Evolutionary conservation across 2,797 vertebrate genomes (phyloP), one percentile per base, ranked within the genome.

Genomic region (Ceryle rudis): DNA sequence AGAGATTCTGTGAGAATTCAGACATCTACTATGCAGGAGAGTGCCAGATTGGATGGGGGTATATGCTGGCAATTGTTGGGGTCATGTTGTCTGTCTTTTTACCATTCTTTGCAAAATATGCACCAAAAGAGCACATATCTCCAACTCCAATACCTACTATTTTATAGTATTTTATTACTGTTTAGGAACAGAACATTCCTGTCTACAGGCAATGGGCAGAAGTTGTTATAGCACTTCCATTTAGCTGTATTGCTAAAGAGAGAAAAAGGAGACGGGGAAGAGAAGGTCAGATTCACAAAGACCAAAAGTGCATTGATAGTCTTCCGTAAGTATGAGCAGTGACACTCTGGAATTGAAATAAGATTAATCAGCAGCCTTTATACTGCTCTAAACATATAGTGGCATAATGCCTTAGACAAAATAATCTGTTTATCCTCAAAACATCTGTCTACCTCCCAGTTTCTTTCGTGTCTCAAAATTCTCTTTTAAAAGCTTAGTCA

Each of bases 71-170:
- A 47, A 99, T 99, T 12, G 99, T 99, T 14, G 99, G 99, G 35
- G 99, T 99, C 90, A 99, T 99, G 99, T 98, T 99, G 96, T 99
- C 99, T 28, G 98, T 99, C 92, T 99, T 99, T 97, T 98, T 99
- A 98, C 99, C 99, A 91, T 99, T 99, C 98, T 99, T 99, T 95
- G 99, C 99, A 96, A 99, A 99, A 98, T 99, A 99, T 74, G 99
- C 99, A 93, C 99, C 99, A 12, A 99, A 99, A 98, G 99, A 99
- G 98, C 99, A 99, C 86, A 98, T 98, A 95, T 99, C 98, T 90
- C 99, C 99, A 42, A 99, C 99, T 79, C 99, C 99, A 16, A 96
- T 99, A 92, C 99, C 99, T 96, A 99, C 99, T 28, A 98, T 99
- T 97, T 99, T 99, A 98, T 99, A 99, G 98, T 98, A 97, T 95